Percentiles rank a stretch among this genome's conserved stretches.
Conservation (phyloP, 2,797 vertebrate species). For the Apogon talboti region DNA sequence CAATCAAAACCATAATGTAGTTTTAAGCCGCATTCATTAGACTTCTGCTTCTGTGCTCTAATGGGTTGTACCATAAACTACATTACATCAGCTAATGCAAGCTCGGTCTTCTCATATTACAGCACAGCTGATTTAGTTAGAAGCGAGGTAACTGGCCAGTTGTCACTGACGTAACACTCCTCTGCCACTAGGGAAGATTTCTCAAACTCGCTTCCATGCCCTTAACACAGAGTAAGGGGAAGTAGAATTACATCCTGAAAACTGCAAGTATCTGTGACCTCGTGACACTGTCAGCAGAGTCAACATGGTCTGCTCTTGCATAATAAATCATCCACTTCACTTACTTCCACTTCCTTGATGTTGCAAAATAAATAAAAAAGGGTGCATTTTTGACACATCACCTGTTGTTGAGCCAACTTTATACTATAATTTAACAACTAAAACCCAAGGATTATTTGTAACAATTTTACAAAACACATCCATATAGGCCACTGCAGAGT, state of each 20-base stretch:
- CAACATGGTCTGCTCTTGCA: constrained; percentile 39
- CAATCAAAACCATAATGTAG: constrained; percentile 23
- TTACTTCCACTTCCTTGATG: constrained; percentile 48
- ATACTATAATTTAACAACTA: no score
- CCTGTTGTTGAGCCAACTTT: not conserved
- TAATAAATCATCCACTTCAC: constrained; percentile 35
- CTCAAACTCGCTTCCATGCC: constrained; percentile 26
- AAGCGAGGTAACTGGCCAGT: constrained; percentile 3
- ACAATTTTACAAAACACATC: not conserved
- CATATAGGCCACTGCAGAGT: not conserved
- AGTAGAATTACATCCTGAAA: constrained; percentile 41
- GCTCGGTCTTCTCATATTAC: constrained; percentile 34
- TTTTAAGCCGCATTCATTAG: constrained; percentile 30
- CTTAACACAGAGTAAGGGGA: constrained; percentile 45
- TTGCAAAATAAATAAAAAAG: constrained; percentile 6
- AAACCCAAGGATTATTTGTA: not conserved
- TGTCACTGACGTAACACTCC: constrained; percentile 15
- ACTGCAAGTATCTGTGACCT: constrained; percentile 23
- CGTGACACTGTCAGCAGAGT: constrained; percentile 44
- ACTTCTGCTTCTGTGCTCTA: constrained; percentile 1
- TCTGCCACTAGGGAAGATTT: constrained; percentile 25
- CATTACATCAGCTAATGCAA: constrained; percentile 36
- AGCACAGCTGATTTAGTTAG: not conserved
- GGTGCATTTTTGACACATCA: constrained; percentile 4
- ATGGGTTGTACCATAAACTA: constrained; percentile 31